Evolutionary conservation across 2,797 vertebrate species (phyloP), one percentile per base, ranked within the genome.

Genomic region (Gadopsis bispinosus): DNA sequence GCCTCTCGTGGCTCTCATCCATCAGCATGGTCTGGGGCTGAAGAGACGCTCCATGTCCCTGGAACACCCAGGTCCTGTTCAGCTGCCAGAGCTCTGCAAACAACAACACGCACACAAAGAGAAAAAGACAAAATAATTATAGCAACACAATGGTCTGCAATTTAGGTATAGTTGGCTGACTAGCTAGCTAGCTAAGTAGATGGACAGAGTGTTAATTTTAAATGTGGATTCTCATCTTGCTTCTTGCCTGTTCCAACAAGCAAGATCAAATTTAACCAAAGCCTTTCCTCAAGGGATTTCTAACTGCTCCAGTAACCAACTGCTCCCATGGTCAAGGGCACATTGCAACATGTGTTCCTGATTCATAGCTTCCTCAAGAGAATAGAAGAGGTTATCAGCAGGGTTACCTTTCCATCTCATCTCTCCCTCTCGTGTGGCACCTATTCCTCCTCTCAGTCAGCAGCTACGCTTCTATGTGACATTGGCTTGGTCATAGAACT

Each of bases 1-100:
- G 95, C 60, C 97, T 95, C 59, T 97, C 97, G 77, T 97, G 97
- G 87, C 96, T 96, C 69, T 99, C 97, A 69, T 99, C 98, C 92
- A 99, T 92, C 77, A 98, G 91, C 97, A 99, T 96, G 58, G 95
- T 92, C 54, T 94, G 96, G 43, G 97, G 96, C 88, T 96, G 97
- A 79, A 98, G 95, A 83, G 94, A 92, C 65, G 95, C 95, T 80
- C 95, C 95, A 0, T 94, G 95, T 48, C 95, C 96, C 77, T 95
- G 96, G 91, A 99, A 99, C 80, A 98, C 90, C 89, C 96, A 97
- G 0, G 97, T 99, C 90, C 98, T 96, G 95, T 99, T 99, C 88
- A 97, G 92, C 83, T 98, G 96, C 96, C 95, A 96, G 78, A 99
- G 96, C 89, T 99, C 98, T 99, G 95, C 91, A 82, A 48, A 86